Evolutionary conservation across 2,888 invertebrate species (phyloP).

Genomic region (Amphiduros pacificus): DNA sequence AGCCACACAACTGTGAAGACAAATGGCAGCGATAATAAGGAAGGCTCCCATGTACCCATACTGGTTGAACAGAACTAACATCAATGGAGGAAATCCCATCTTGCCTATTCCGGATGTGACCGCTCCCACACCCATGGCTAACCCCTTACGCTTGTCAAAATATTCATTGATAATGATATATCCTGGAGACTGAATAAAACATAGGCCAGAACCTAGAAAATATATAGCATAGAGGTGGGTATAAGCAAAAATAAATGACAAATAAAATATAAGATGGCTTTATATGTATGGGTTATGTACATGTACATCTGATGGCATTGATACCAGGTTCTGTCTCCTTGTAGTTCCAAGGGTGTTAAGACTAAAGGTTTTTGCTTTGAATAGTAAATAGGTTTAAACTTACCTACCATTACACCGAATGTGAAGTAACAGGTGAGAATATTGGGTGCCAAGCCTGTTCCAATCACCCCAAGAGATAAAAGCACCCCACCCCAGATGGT

Average conservation of each 20-base stretch:
- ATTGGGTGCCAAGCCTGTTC: constrained; percentile 5
- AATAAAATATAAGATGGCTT: too few relatives aligned
- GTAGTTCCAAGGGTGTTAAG: too few relatives aligned
- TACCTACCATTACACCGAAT: constrained; percentile 1
- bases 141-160: constrained; percentile 7
- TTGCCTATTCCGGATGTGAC: background rate
- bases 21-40: background rate
- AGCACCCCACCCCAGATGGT: constrained; percentile 3
- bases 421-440: constrained; percentile 3
- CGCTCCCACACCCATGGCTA: constrained; percentile 4
- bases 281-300: too few relatives aligned
- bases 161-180: constrained; percentile 2
- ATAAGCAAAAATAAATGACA: too few relatives aligned
- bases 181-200: background rate
- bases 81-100: background rate
- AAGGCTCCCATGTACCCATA: background rate
- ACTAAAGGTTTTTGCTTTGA: too few relatives aligned
- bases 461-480: background rate
- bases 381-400: background rate
- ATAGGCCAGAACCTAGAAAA: background rate
- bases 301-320: too few relatives aligned
- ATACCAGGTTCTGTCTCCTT: too few relatives aligned
- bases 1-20: background rate
- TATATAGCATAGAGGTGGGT: too few relatives aligned
- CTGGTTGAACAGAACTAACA: background rate